Evolutionary conservation across 2,113 vertebrate species (phyloP).

Genomic region (Forbesichthys agassizii): DNA sequence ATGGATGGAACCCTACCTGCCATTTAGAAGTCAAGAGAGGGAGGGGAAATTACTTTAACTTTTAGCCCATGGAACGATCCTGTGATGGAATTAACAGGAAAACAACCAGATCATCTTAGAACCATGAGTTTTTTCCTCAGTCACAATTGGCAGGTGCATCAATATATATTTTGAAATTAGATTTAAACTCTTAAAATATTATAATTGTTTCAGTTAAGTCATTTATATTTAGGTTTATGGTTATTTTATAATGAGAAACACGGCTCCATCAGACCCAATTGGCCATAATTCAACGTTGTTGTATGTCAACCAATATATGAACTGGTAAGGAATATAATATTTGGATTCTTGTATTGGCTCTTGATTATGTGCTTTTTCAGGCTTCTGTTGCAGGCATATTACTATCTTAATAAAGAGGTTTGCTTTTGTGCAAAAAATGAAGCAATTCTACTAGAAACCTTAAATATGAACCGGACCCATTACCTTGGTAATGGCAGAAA

Average conservation of each 20-base stretch:
- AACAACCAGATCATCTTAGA: conserved; percentile 45
- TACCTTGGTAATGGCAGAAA: conserved; percentile 47
- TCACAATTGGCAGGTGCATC: conserved; percentile 49
- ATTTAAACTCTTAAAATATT: neutral
- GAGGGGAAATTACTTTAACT: too few relatives aligned
- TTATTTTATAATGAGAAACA: conserved; percentile 26
- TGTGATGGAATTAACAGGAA: conserved; percentile 52
- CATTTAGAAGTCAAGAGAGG: too few relatives aligned
- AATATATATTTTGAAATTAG: neutral
- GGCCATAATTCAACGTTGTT: conserved; percentile 65
- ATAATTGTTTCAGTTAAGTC: neutral
- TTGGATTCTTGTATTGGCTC: neutral
- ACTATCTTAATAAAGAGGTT: conserved; percentile 1
- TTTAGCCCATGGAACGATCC: too few relatives aligned
- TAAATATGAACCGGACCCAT: conserved; percentile 6
- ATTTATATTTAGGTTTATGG: conserved; percentile 55
- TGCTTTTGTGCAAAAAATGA: conserved; percentile 56
- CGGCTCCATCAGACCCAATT: conserved; percentile 39
- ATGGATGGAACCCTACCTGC: too few relatives aligned
- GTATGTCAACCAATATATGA: conserved; percentile 34
- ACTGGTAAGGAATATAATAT: conserved; percentile 6
- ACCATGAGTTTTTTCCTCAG: conserved; percentile 36
- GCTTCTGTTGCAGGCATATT: conserved; percentile 37
- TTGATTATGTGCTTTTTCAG: neutral
- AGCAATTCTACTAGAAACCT: conserved; percentile 33